Base-by-base conservation (phyloP, 2,888 invertebrate genomes). In the Habrosyne pyritoides region DNA sequence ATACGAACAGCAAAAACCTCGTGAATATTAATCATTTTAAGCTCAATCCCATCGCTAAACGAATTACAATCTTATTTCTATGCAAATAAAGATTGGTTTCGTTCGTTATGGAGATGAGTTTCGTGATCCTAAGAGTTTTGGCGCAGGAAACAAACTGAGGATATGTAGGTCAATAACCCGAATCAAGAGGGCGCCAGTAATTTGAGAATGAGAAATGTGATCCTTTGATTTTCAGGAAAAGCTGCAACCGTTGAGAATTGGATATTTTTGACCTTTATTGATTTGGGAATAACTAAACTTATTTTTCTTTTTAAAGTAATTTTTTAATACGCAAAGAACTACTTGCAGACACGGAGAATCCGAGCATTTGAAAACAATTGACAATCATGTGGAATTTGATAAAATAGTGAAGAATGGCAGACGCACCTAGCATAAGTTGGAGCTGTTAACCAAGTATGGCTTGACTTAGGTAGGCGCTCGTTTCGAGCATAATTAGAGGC, bases 141-240 rank as follows among this genome's bases (percentile, higher is more conserved):
- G 71, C 59, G 61, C 54, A 60, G 66, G 62, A 60, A 63, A 63
- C 63, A 63, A 56, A 59, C 56, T 47, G 18, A 56, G 54, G 54
- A 55, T 71, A 82, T 77, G 67, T 83, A 82, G 83, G 84, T 83
- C 83, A 84, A 77, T 72, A 73, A 69, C 74, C 68, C 63, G 66
- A 68, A 71, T 73, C 71, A 72, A 78, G 69, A 65, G 69, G 65
- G 66, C 60, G 60, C 56, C 64, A 67, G 77, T 81, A 78, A 80
- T 83, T 81, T 77, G 79, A 77, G 72, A 73, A 73, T 74, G 71
- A 67, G 64, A 61, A 63, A 69, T 67, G 65, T 62, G 69, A 69
- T 71, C 69, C 69, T 74, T 74, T 70, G 76, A 75, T 75, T 74
- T 75, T 68, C 63, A 65, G 58, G 73, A 67, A 60, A 68, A 66